phyloP scores from a whole-genome alignment of 2,113 vertebrate genomes.

The Dipodomys merriami region DNA sequence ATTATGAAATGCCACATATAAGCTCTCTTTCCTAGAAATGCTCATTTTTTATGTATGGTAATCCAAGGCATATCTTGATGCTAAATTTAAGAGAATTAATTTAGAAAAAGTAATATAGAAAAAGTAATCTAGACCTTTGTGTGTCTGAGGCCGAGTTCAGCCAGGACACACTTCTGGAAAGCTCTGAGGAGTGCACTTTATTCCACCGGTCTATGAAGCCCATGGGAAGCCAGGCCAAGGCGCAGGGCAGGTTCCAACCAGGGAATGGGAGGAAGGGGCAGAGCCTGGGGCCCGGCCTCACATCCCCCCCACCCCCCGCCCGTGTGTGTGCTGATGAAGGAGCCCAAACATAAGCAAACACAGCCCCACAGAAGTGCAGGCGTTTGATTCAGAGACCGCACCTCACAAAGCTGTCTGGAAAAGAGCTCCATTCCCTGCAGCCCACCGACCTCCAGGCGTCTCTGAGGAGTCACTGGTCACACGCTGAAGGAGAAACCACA shows the following conservation, averaged over 20 bases:
- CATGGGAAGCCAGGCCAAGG: too few relatives aligned
- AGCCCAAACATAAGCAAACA: background rate
- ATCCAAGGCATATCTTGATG: background rate
- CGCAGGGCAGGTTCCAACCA: too few relatives aligned
- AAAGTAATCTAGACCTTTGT: too few relatives aligned
- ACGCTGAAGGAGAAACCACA: background rate
- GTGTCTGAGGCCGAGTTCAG: too few relatives aligned
- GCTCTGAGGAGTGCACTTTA: background rate
- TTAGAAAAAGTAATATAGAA: background rate
- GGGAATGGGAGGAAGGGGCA: too few relatives aligned
- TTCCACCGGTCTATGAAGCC: background rate
- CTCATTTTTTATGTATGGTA: background rate
- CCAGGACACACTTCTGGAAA: fast-evolving
- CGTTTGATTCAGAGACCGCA: fast-evolving
- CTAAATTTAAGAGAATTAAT: background rate
- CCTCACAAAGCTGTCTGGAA: too few relatives aligned
- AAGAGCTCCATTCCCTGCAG: fast-evolving
- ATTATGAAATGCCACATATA: background rate
- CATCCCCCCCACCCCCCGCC: too few relatives aligned
- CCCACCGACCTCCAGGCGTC: background rate
- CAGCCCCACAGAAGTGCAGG: too few relatives aligned
- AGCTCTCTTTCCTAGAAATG: background rate
- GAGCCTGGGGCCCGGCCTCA: too few relatives aligned
- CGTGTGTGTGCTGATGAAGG: too few relatives aligned
- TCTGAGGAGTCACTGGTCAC: fast-evolving